Percentiles rank a stretch among this genome's conserved stretches.
These are phyloP conservation scores for Entelurus aequoreus DNA, from an alignment of 2,113 vertebrate species.

Conservation along the genomic window DNA sequence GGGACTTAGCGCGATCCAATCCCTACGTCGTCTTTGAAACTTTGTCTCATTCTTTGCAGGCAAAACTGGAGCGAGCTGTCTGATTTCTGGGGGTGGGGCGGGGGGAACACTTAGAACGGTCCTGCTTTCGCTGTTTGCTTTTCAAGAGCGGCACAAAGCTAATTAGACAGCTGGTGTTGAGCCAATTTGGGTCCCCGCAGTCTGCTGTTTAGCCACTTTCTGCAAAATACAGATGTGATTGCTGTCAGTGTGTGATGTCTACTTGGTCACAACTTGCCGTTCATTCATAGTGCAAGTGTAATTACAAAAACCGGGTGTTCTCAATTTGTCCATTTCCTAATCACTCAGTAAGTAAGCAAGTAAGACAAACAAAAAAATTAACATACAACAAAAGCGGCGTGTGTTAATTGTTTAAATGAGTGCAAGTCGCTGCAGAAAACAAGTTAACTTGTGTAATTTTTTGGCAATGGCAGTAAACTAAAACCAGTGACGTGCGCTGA, in stretches of 20 bases:
- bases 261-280: conserved; percentile 52
- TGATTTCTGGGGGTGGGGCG: conserved; percentile 50
- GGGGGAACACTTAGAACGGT: conserved; percentile 47
- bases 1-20: conserved; percentile 57
- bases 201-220: conserved; percentile 68
- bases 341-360: conserved; percentile 24
- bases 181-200: conserved; percentile 66
- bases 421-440: conserved; percentile 15
- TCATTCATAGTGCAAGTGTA: conserved; percentile 34
- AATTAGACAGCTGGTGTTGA: conserved; percentile 72
- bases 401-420: conserved; percentile 14
- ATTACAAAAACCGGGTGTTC: conserved; percentile 9
- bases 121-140: conserved; percentile 61
- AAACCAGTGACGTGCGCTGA: too few relatives aligned
- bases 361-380: conserved; percentile 24
- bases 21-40: conserved; percentile 38
- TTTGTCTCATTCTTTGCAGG: conserved; percentile 2
- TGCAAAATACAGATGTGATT: conserved; percentile 66
- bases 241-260: conserved; percentile 57
- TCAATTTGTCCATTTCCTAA: conserved; percentile 15
- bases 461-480: background rate
- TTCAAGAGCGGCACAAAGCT: conserved; percentile 72
- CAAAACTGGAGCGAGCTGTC: conserved; percentile 42
- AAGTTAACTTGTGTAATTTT: conserved; percentile 3
- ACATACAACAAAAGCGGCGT: conserved; percentile 11